phyloP scores from a whole-genome alignment of 2,888 invertebrate species.

The Limnephilus auricula region DNA sequence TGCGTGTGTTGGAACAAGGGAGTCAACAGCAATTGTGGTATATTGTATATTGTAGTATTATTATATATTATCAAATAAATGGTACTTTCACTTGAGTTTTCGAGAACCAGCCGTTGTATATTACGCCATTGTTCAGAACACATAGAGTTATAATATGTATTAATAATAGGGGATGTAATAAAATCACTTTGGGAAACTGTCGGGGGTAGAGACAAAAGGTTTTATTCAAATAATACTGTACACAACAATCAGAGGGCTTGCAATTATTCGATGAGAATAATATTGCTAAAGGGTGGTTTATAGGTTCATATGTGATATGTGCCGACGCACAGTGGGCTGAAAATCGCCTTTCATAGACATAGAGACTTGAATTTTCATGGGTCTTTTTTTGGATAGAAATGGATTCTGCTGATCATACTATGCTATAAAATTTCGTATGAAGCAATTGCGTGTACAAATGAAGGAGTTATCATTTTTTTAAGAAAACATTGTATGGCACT shows the following conservation, averaged over 20 bases:
- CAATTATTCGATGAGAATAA: slow-evolving; percentile 27
- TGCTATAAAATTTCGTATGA: too few relatives aligned
- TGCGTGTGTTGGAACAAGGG: slow-evolving; percentile 63
- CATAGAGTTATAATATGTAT: slow-evolving; percentile 32
- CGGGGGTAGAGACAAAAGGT: slow-evolving; percentile 20
- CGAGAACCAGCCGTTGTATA: slow-evolving; percentile 54
- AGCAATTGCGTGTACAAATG: too few relatives aligned
- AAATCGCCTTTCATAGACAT: too few relatives aligned
- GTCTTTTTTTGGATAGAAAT: too few relatives aligned
- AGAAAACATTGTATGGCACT: too few relatives aligned
- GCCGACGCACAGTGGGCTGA: too few relatives aligned
- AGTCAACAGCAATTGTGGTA: slow-evolving; percentile 60
- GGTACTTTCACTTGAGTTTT: slow-evolving; percentile 44
- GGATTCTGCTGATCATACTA: too few relatives aligned
- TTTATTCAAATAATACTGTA: slow-evolving; percentile 8
- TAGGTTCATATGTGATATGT: not conserved
- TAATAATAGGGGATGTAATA: slow-evolving; percentile 37
- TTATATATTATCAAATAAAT: slow-evolving; percentile 51
- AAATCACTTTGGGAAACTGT: slow-evolving; percentile 37
- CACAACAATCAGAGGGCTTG: slow-evolving; percentile 15
- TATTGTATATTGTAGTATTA: slow-evolving; percentile 45
- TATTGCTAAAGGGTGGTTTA: slow-evolving; percentile 17
- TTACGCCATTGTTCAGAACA: slow-evolving; percentile 38
- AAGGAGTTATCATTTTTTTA: too few relatives aligned
- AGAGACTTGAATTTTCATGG: too few relatives aligned